Evolutionary conservation across 2,888 invertebrate genomes (phyloP), one percentile per base, ranked within the genome.

Genomic region (Choreutis nemorana): DNA sequence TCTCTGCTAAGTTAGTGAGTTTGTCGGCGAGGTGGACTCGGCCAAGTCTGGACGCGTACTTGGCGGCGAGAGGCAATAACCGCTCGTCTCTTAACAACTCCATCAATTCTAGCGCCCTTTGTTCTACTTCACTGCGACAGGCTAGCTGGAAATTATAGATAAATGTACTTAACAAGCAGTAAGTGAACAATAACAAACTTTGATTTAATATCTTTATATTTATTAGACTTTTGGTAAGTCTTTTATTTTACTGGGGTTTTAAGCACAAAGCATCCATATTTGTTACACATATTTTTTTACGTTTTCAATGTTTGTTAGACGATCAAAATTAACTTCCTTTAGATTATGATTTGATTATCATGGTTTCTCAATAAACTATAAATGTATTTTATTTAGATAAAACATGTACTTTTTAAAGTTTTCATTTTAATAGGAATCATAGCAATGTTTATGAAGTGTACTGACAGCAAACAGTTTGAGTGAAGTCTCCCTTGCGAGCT

Each of bases 381-480:
- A 4, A 8, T 16, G 9, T 14, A 7, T 8, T 9, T 11, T 22
- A 22, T 14, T 20, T 7, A n/a, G n/a, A n/a, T n/a, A n/a, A n/a
- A n/a, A n/a, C n/a, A n/a, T n/a, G n/a, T n/a, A n/a, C n/a, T n/a
- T n/a, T n/a, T n/a, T n/a, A n/a, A n/a, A n/a, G n/a, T n/a, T n/a
- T n/a, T n/a, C n/a, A n/a, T n/a, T n/a, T n/a, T n/a, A n/a, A n/a
- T 28, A 16, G 21, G 20, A 22, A 24, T 20, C 29, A 14, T 30
- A 35, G 13, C 33, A 9, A 10, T 9, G 10, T n/a, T n/a, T n/a
- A n/a, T n/a, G n/a, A 27, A 7, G 14, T 14, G 26, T 33, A 77
- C 85, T 83, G 65, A 96, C 91, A 25, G 93, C 93, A 75, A 97
- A 96, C 26, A 95, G 66, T 66, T 93, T 94, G 41, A 97, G 83